A percentile compares a stretch with the other conserved stretches of the same genome.
Evolutionary conservation across 2,888 invertebrate genomes (phyloP).

Genomic region (Pachycephus smyrnensis): DNA sequence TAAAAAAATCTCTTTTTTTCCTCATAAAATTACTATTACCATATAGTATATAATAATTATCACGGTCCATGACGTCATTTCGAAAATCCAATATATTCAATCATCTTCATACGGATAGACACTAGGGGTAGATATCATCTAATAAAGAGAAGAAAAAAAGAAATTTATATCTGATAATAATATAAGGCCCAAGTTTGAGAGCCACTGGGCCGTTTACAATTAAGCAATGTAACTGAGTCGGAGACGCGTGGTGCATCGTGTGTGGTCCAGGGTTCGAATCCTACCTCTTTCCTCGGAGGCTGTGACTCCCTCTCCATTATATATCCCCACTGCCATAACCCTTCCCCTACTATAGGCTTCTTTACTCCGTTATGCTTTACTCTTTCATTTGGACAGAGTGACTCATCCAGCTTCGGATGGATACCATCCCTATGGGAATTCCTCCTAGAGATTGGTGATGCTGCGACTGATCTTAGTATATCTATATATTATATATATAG

Average conservation of each 20-base stretch:
- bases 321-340: slow-evolving; percentile 18
- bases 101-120: too few species aligned
- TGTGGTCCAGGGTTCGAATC: slow-evolving; percentile 63
- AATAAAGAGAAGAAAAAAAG: too few species aligned
- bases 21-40: too few species aligned
- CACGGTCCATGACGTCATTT: too few species aligned
- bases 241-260: slow-evolving; percentile 67
- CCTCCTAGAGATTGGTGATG: slow-evolving; percentile 1
- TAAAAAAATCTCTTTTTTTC: too few species aligned
- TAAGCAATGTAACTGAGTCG: slow-evolving; percentile 67
- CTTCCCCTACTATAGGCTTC: slow-evolving; percentile 27
- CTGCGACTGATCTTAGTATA: neutral
- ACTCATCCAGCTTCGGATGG: slow-evolving; percentile 21
- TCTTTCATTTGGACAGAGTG: slow-evolving; percentile 11
- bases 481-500: slow-evolving; percentile 7
- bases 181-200: slow-evolving; percentile 41
- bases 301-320: slow-evolving; percentile 10
- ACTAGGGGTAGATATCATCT: too few species aligned
- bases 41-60: too few species aligned
- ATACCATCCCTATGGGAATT: slow-evolving; percentile 28
- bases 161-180: too few species aligned
- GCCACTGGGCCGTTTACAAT: slow-evolving; percentile 65
- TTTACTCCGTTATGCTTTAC: slow-evolving; percentile 41
- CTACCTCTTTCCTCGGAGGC: slow-evolving; percentile 50
- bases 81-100: too few species aligned